Percentiles rank a stretch among this genome's conserved stretches.
phyloP scores from a whole-genome alignment of 1,140 invertebrate genomes.

The Neoseiulus cucumeris region DNA sequence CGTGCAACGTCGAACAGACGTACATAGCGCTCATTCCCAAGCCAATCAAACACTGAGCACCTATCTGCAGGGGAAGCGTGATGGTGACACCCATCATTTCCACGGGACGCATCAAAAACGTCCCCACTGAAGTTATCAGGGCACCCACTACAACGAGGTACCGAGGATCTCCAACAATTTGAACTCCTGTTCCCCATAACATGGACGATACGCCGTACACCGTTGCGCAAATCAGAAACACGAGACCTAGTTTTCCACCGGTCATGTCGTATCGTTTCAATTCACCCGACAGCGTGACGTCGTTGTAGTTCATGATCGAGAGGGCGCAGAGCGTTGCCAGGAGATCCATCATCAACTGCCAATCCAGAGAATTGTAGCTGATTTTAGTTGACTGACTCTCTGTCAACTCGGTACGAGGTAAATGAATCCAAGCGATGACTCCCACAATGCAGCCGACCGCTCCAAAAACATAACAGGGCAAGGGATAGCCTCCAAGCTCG shows the following conservation, averaged over 20 bases:
- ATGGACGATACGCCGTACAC: slow-evolving; percentile 1
- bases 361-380: neutral
- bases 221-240: neutral
- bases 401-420: neutral
- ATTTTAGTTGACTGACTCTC: neutral
- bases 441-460: neutral
- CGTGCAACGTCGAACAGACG: neutral
- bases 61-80: neutral
- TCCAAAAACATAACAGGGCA: neutral
- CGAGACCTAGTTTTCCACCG: neutral
- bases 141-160: neutral
- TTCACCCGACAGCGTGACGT: neutral
- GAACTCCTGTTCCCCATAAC: neutral
- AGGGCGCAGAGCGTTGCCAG: neutral
- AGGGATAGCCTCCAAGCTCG: neutral
- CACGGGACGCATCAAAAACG: neutral
- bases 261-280: neutral
- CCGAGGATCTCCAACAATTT: neutral
- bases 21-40: slow-evolving; percentile 1
- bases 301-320: neutral
- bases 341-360: neutral
- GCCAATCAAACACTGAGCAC: neutral
- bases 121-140: neutral
- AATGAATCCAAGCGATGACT: neutral
- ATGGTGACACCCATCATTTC: neutral